Base-by-base conservation (phyloP, 2,797 vertebrate genomes). In the Zalophus californianus region DNA sequence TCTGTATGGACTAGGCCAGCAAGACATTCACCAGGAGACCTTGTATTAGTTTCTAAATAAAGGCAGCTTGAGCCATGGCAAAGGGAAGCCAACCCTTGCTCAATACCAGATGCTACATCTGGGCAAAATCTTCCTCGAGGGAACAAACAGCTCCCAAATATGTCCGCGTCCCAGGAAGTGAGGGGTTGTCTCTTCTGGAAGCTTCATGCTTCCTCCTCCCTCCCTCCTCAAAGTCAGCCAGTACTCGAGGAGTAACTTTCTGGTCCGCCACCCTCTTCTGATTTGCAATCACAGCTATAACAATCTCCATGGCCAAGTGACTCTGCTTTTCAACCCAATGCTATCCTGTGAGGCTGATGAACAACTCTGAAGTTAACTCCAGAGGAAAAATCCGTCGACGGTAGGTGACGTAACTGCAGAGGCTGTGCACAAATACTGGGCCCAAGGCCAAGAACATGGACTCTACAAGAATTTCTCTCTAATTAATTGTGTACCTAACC, bases 91-190 rank as follows among this genome's bases (percentile, higher is more conserved):
- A 95, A 75, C 2, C 66, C 68, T 93, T 94, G 89, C 86, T 87
- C 87, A 97, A 97, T 58, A 95, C 78, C 90, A 97, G 87, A 97
- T 95, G 96, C 80, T 77, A 60, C 77, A 96, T 97, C 94, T 96
- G 86, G 93, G 60, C 62, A 96, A 95, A 97, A 94, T 44, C 48
- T 93, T 84, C 88, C 64, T 15, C 32, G 68, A 82, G 48, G 90
- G 66, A 96, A 96, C 78, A 97, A 91, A 97, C 8, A 90, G 27
- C 79, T 91, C 89, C 77, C 84, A 94, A 85, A 73, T 70, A 66
- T 38, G n/a, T 91, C 79, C 70, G 78, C 35, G 18, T 91, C 66
- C 77, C 88, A 89, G 58, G 90, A 95, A 96, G 50, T 38, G 52
- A 94, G 32, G 82, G 72, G 75, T 91, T 96, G 84, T 94, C 82